Evolutionary conservation across 1,140 invertebrate genomes (phyloP), one percentile per base, ranked within the genome.

Genomic region (Pristionchus pacificus): DNA sequence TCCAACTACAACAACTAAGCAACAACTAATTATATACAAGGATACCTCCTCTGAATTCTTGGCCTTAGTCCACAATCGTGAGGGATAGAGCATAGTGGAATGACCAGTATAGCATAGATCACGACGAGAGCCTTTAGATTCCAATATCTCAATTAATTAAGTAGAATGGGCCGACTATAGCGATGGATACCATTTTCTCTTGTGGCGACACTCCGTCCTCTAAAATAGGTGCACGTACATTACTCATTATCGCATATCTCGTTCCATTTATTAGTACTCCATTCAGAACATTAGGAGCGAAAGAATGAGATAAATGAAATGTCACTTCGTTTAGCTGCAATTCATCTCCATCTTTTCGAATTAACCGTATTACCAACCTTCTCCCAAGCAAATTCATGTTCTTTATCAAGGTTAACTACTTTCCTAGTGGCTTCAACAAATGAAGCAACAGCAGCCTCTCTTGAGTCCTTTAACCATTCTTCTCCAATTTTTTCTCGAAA

Each of bases 31-130:
- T 62, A 19, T 29, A 19, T 62, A 24, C 15, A 24, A 15, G 15
- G 15, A 32, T 65, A 27, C 30, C 38, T 25, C 29, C 49, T 25
- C 24, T 58, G 30, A 32, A 65, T 10, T 27, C 14, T 30, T 32
- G 10, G 30, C n/a, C 10, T 33, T 49, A 25, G 0, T 10, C 79
- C 79, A 81, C 2, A 81, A 64, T 61, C 79, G 74, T 29, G 76
- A 79, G 24, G 79, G 79, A 24, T 67, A 79, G 15, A 81, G 72
- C 65, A 81, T 60, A 31, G 71, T 81, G 13, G 80, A 78, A 69
- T 82, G 79, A 25, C 77, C 79, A 32, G 70, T 70, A 58, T 82
- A 81, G 32, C 80, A 82, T 1, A 74, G 68, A 32, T 81, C 78
- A 14, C 68, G 74, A 24, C 70, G 64, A 2, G 60, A 57, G 24